Percentiles rank a stretch among this genome's conserved stretches.
Conservation (phyloP, 2,797 vertebrate genomes). For the Onychomys arenicola region DNA sequence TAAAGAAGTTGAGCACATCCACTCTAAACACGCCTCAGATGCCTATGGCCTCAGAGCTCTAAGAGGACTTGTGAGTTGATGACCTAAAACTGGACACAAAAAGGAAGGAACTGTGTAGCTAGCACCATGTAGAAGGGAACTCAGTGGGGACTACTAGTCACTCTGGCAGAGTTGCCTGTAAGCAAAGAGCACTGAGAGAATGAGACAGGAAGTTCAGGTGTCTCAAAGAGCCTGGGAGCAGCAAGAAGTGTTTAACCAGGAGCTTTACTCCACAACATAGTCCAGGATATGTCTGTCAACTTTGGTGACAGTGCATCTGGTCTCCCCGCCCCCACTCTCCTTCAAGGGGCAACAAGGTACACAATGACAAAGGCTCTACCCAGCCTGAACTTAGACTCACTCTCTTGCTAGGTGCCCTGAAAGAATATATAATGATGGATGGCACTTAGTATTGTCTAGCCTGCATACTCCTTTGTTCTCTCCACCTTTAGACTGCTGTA, state of each 20-base stretch:
- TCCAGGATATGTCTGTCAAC: too few relatives aligned
- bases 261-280: not conserved
- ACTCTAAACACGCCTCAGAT: not conserved
- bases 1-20: not conserved
- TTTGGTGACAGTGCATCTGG: rapidly evolving
- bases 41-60: not conserved
- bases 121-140: not conserved
- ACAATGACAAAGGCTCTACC: not conserved
- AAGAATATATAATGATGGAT: not conserved
- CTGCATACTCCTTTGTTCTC: not conserved
- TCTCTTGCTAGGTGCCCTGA: not conserved
- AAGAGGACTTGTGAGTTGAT: not conserved
- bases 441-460: too few relatives aligned
- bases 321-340: not conserved
- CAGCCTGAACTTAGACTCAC: not conserved
- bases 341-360: not conserved
- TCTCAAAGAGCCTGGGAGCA: not conserved
- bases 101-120: not conserved
- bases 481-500: not conserved
- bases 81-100: not conserved
- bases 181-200: not conserved
- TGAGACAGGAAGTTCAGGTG: not conserved
- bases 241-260: not conserved
- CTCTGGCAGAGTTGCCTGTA: not conserved
- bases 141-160: not conserved